Evolutionary conservation across 2,113 vertebrate genomes (phyloP).

Genomic region (Vidua macroura): DNA sequence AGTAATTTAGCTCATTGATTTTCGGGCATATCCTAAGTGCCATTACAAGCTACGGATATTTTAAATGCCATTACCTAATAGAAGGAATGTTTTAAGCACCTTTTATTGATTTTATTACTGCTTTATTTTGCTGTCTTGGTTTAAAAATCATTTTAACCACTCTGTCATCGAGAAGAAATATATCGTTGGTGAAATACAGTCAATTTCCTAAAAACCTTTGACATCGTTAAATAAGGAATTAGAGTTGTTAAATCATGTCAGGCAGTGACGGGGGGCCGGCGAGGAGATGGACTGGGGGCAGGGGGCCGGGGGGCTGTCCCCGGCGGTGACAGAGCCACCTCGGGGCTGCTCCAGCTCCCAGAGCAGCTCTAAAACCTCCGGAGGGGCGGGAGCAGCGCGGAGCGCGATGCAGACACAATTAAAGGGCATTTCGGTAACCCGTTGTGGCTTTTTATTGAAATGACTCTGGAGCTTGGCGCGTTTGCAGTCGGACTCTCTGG

Average conservation of each 20-base stretch:
- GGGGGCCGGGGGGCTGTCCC: conserved; percentile 50
- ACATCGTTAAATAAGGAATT: conserved; percentile 83
- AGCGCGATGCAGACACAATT: neutral
- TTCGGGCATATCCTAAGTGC: conserved; percentile 84
- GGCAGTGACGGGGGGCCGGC: conserved; percentile 71
- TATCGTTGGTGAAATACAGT: conserved; percentile 81
- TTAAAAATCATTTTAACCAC: conserved; percentile 86
- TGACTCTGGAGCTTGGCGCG: neutral
- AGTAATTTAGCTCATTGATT: conserved; percentile 88
- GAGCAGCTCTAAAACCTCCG: conserved; percentile 18
- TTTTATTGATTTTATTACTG: conserved; percentile 88
- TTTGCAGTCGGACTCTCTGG: conserved; percentile 31
- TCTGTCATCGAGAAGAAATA: conserved; percentile 85
- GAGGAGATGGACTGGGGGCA: conserved; percentile 61
- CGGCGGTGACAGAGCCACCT: neutral
- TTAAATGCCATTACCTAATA: conserved; percentile 89
- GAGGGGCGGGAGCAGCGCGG: neutral
- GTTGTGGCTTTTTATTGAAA: conserved; percentile 29
- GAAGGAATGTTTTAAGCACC: conserved; percentile 86
- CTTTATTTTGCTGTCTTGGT: conserved; percentile 87
- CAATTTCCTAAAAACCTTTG: conserved; percentile 85
- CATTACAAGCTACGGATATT: conserved; percentile 87
- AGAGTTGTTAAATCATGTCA: conserved; percentile 81
- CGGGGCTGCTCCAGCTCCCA: conserved; percentile 18
- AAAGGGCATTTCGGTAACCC: conserved; percentile 24